Percentiles rank a stretch among this genome's conserved stretches.
phyloP scores from a whole-genome alignment of 2,888 invertebrate genomes.

The Calameuta idolon region DNA sequence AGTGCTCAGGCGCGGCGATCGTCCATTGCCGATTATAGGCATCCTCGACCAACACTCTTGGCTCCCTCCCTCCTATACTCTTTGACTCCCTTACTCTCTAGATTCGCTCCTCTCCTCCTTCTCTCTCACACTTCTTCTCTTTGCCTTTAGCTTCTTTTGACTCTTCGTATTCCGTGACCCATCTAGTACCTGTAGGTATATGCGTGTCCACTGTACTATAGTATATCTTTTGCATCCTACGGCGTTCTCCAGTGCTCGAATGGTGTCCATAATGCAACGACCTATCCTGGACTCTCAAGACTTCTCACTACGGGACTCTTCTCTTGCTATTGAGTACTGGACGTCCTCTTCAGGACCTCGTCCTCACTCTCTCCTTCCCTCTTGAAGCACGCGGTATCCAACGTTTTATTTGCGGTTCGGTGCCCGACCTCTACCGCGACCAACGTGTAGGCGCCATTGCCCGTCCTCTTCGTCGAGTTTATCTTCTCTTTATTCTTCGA shows the following conservation, averaged over 20 bases:
- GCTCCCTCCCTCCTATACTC: constrained; percentile 36
- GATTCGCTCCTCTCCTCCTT: constrained; percentile 21
- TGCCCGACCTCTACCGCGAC: constrained; percentile 20
- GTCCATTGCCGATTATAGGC: constrained; percentile 63
- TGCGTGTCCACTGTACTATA: not conserved
- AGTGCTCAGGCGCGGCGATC: constrained; percentile 58
- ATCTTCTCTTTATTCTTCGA: constrained; percentile 31
- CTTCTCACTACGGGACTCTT: not conserved
- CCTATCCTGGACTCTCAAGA: not conserved
- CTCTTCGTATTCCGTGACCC: not conserved
- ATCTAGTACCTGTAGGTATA: not conserved
- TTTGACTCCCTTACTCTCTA: constrained; percentile 23
- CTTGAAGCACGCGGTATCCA: not conserved
- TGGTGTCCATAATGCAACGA: not conserved
- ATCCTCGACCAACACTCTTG: constrained; percentile 42
- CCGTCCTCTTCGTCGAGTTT: constrained; percentile 33
- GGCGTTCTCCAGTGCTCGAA: not conserved
- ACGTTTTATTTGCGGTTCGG: constrained; percentile 2
- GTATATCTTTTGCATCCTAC: not conserved
- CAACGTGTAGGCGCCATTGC: constrained; percentile 50
- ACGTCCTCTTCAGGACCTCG: not conserved
- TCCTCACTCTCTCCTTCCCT: constrained; percentile 3
- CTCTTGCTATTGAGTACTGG: not conserved
- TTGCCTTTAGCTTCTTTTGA: constrained; percentile 21
- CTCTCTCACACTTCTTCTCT: constrained; percentile 34